Evolutionary conservation across 2,113 vertebrate species (phyloP).

Genomic region (Festucalex cinctus): DNA sequence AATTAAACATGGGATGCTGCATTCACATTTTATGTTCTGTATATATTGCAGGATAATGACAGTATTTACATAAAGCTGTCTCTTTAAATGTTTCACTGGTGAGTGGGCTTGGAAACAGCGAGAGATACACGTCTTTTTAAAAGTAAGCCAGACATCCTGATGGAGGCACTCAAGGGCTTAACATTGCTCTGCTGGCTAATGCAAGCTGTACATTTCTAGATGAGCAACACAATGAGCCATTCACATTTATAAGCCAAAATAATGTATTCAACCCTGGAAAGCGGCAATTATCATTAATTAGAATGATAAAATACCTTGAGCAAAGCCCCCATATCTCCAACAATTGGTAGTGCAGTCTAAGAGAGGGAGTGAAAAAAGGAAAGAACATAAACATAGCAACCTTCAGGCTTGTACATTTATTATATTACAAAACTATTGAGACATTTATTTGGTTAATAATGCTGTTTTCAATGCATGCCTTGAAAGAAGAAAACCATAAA

Average conservation of each 20-base stretch:
- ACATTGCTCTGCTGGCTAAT: neutral
- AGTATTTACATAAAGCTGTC: neutral
- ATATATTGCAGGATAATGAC: neutral
- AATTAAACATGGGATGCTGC: neutral
- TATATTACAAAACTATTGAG: neutral
- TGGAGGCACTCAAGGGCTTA: constrained; percentile 45
- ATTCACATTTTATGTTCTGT: neutral
- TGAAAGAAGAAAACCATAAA: constrained; percentile 15
- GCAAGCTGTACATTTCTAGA: neutral
- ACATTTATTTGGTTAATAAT: constrained; percentile 21
- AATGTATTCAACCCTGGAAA: constrained; percentile 12
- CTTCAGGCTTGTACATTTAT: neutral
- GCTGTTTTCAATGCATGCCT: constrained; percentile 13
- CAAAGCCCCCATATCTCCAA: constrained; percentile 86
- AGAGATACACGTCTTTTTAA: constrained; percentile 5
- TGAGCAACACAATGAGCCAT: constrained; percentile 11
- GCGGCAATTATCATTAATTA: constrained; percentile 17
- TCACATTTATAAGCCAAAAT: constrained; percentile 2
- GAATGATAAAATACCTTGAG: constrained; percentile 81
- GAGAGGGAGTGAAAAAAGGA: constrained; percentile 15
- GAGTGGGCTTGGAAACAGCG: neutral
- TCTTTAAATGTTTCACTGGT: constrained; percentile 4
- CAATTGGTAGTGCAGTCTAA: constrained; percentile 90
- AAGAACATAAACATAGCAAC: neutral
- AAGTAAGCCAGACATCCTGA: constrained; percentile 33